Percentiles rank a stretch among this genome's conserved stretches.
Conservation (phyloP, 1,140 invertebrate species). For the Orussus abietinus region DNA sequence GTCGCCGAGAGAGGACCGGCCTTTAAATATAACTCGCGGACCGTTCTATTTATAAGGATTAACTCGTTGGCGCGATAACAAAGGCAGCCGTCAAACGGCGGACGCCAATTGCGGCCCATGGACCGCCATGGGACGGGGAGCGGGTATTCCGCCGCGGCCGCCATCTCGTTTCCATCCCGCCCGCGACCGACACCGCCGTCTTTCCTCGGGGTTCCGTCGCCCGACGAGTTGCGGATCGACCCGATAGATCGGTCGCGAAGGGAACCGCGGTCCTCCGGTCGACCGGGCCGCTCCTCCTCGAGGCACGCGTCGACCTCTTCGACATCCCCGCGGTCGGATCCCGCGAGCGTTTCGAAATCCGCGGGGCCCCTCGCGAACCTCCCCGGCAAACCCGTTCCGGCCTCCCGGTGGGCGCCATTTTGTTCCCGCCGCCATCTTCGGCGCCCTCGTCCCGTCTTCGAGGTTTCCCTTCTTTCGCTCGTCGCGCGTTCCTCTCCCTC, state of each 20-base stretch:
- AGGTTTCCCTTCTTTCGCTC: background rate
- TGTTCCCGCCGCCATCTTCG: background rate
- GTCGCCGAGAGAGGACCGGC: background rate
- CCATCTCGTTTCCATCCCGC: background rate
- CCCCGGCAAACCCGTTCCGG: background rate
- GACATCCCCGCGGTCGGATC: too few species aligned
- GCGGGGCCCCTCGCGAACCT: background rate
- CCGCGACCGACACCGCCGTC: background rate
- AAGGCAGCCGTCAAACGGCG: background rate
- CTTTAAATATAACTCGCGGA: background rate
- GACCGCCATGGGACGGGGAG: background rate
- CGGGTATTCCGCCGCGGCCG: too few species aligned
- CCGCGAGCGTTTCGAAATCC: background rate
- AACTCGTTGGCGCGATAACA: background rate
- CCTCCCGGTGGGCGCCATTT: background rate
- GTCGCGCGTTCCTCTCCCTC: background rate
- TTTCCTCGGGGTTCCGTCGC: background rate
- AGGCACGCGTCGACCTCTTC: background rate
- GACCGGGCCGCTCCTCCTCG: background rate
- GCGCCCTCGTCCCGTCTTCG: background rate
- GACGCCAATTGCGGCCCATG: background rate
- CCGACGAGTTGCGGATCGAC: too few species aligned
- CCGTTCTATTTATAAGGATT: background rate
- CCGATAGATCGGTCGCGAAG: too few species aligned
- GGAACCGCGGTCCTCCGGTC: too few species aligned